phyloP scores from a whole-genome alignment of 1,140 invertebrate genomes.

The Hycleus phaleratus region DNA sequence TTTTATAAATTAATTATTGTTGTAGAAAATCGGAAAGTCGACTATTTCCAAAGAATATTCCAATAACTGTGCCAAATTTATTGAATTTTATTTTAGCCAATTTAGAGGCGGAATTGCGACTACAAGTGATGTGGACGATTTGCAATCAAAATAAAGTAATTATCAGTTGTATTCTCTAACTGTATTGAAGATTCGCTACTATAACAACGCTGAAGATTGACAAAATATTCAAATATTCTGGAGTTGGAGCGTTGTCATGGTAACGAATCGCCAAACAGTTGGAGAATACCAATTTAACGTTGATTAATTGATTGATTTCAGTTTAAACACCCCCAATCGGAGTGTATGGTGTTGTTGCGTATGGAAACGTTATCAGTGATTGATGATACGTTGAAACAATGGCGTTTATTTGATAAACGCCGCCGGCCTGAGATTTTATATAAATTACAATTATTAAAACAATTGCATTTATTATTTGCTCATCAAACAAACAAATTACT shows the following conservation, averaged over 20 bases:
- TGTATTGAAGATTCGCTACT: background rate
- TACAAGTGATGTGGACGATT: conserved; percentile 37
- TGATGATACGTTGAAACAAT: conserved; percentile 23
- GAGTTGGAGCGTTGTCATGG: no score
- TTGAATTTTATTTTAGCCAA: conserved; percentile 65
- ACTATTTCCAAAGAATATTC: conserved; percentile 53
- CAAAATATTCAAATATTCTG: no score
- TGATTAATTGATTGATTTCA: conserved; percentile 4
- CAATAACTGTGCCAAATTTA: conserved; percentile 59
- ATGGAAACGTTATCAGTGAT: conserved; percentile 28
- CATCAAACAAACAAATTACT: conserved; percentile 21
- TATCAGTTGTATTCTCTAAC: background rate
- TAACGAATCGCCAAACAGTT: background rate
- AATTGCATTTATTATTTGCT: conserved; percentile 30
- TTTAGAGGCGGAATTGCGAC: conserved; percentile 40
- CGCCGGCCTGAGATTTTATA: conserved; percentile 21
- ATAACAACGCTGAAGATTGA: no score
- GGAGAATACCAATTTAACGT: no score
- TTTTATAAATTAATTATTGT: conserved; percentile 5
- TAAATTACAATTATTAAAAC: conserved; percentile 25
- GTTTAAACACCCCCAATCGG: conserved; percentile 21
- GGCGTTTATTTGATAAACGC: conserved; percentile 23
- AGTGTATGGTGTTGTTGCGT: conserved; percentile 24
- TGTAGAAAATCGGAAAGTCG: conserved; percentile 65
- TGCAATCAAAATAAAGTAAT: conserved; percentile 36